Base-by-base conservation (phyloP, 92 coral and sea anemone genomes). In the Muricea muricata region DNA sequence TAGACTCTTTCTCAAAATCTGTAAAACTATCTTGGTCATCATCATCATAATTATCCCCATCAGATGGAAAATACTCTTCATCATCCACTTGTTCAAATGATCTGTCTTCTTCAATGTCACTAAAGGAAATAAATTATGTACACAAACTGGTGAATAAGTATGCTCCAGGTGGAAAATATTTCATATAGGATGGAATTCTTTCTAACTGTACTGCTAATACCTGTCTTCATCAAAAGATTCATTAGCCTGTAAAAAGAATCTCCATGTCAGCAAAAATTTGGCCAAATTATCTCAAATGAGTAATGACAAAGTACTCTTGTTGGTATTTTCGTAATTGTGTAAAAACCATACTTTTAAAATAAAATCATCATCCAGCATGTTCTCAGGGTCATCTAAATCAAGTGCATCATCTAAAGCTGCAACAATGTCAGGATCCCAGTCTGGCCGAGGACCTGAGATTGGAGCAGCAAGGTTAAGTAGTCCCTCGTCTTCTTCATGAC, bases 331-430 rank as follows among this genome's bases (percentile, higher is more conserved):
- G n/a, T n/a, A n/a, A n/a, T n/a, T 48, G 56, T 48, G 18, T 7
- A 48, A 48, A 15, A 2, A 48, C 12, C 85, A 46, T 84, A 94
- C 99, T 90, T 90, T 92, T 2, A 82, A 20, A 21, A 96, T 71
- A 75, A 96, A 96, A 85, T 96, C 93, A 85, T 96, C 99, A 17
- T 92, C 98, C 21, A 96, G 67, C 26, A 88, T 61, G 75, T 94
- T 96, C 7, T 87, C 88, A 29, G 97, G 93, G 45, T 96, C 94
- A 60, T 92, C 82, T 4, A 92, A 77, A 80, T 96, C 99, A 39
- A 96, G 79, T n/a, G 90, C 99, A 87, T 94, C 98, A 91, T 96
- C 99, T 47, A 96, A 69, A 10, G 99, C 99, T 7, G 98, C 99
- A 1, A 96, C 99, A 42, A 96, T 82, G 41, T 96, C 99, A 25